These are phyloP conservation scores for Chrysomela aeneicollis DNA, from an alignment of 2,888 invertebrate species.

Conservation along the genomic window DNA sequence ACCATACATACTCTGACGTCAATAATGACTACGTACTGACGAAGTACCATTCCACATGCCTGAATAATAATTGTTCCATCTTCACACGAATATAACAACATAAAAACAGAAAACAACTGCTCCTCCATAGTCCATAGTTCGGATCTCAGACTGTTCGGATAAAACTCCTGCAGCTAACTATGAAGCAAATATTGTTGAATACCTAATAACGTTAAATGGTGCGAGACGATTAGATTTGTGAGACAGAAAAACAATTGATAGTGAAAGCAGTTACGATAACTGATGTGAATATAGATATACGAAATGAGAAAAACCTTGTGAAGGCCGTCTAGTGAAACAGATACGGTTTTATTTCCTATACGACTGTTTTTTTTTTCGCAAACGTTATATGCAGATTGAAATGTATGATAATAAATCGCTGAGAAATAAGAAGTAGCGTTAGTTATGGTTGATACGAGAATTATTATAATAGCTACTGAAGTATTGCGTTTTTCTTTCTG, in stretches of 20 bases:
- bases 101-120: too few relatives aligned
- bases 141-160: too few relatives aligned
- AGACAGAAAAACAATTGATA: not conserved
- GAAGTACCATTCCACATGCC: too few relatives aligned
- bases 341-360: not conserved
- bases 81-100: too few relatives aligned
- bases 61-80: too few relatives aligned
- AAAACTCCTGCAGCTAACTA: too few relatives aligned
- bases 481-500: too few relatives aligned
- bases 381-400: not conserved
- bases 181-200: too few relatives aligned
- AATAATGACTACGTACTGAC: too few relatives aligned
- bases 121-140: too few relatives aligned
- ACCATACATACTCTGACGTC: too few relatives aligned
- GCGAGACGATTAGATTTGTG: not conserved
- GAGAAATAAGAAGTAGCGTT: not conserved
- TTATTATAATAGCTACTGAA: too few relatives aligned
- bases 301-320: constrained; percentile 31
- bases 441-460: not conserved
- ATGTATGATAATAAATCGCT: not conserved
- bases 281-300: constrained; percentile 1
- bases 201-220: not conserved
- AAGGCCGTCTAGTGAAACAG: constrained; percentile 23
- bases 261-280: not conserved
- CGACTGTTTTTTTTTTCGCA: not conserved